Conservation (phyloP, 1,140 invertebrate species). For the Sesamia nonagrioides region DNA sequence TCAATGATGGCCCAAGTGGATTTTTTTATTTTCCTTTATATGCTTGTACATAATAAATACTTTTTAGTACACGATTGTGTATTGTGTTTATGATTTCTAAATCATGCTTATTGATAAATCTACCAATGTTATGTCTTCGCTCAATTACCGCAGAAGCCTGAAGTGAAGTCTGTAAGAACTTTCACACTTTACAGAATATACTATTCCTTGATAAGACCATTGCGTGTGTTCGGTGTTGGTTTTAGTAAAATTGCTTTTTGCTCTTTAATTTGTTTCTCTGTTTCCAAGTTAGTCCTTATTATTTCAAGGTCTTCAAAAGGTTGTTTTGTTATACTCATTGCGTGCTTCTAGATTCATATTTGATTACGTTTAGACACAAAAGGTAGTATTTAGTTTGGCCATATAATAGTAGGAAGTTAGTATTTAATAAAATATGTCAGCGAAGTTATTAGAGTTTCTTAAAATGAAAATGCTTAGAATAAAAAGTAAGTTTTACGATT, state of each 20-base stretch:
- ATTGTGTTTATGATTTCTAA: no score
- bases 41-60: no score
- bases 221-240: conserved; percentile 15
- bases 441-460: not conserved
- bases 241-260: conserved; percentile 17
- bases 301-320: not conserved
- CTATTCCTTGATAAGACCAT: conserved; percentile 26
- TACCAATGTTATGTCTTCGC: not conserved
- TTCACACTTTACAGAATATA: conserved; percentile 25
- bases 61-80: no score
- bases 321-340: not conserved
- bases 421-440: conserved; percentile 1
- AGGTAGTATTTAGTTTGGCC: not conserved
- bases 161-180: not conserved
- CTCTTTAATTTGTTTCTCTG: not conserved
- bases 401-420: not conserved
- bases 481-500: not conserved
- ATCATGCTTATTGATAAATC: not conserved
- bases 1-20: no score
- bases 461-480: not conserved
- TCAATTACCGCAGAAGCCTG: not conserved
- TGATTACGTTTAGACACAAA: not conserved
- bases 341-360: not conserved
- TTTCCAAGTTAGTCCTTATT: not conserved
- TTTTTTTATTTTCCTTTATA: no score